phyloP scores from a whole-genome alignment of 1,140 invertebrate species.

The Ctenoplectra terminalis region DNA sequence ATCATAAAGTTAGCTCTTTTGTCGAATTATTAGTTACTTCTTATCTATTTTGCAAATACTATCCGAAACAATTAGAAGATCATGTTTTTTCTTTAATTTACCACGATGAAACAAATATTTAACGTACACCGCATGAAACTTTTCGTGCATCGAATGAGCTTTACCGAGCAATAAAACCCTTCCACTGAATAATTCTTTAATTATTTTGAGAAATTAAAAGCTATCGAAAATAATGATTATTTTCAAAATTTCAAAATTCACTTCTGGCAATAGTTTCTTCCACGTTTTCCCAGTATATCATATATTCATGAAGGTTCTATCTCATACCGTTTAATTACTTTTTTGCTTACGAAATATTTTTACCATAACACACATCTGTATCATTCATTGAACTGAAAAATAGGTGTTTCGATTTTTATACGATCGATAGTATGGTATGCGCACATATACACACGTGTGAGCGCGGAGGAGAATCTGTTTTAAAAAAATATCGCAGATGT shows the following conservation, averaged over 20 bases:
- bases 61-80: constrained; percentile 3
- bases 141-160: neutral
- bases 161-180: neutral
- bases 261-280: neutral
- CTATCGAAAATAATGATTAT: neutral
- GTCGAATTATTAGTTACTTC: neutral
- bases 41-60: neutral
- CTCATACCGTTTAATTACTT: neutral
- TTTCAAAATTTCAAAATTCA: neutral
- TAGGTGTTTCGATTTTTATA: neutral
- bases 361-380: neutral
- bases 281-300: neutral
- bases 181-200: neutral
- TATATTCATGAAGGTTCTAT: neutral
- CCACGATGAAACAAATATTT: neutral
- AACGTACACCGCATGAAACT: neutral
- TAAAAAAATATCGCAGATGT: constrained; percentile 51
- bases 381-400: constrained; percentile 11
- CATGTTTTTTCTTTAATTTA: no score
- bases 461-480: constrained; percentile 22
- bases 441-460: neutral
- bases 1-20: neutral
- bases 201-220: neutral
- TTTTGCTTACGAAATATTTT: neutral
- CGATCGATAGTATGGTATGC: neutral